phyloP scores from a whole-genome alignment of 2,888 invertebrate species.

The Limnephilus rhombicus region DNA sequence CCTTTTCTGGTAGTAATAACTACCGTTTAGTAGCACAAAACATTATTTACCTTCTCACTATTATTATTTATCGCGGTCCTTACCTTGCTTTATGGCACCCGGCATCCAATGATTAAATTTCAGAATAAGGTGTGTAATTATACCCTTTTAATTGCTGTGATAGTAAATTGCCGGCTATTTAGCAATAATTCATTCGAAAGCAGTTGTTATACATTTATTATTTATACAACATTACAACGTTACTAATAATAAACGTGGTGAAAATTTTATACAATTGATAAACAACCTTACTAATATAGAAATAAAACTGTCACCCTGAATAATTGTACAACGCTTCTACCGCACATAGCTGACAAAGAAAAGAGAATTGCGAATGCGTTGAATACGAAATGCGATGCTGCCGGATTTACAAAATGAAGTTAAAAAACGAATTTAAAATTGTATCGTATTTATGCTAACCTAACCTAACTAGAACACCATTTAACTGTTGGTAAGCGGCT shows the following conservation, averaged over 20 bases:
- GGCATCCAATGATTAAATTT: constrained; percentile 4
- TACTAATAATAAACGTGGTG: background rate
- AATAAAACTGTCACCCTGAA: no score
- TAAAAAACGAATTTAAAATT: no score
- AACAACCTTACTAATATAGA: no score
- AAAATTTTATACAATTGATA: no score
- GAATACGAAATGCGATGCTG: no score
- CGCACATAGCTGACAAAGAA: no score
- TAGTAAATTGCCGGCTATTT: background rate
- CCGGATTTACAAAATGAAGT: no score
- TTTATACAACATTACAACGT: background rate
- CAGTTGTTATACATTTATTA: background rate
- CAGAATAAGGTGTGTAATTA: background rate
- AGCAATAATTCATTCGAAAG: background rate
- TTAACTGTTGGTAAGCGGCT: no score
- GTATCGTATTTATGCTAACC: no score
- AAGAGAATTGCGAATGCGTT: no score
- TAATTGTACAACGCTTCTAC: no score
- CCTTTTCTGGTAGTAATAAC: constrained; percentile 15
- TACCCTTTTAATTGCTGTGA: background rate
- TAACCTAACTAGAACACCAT: no score
- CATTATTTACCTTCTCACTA: background rate
- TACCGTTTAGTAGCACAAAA: constrained; percentile 17
- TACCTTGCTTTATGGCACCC: constrained; percentile 16
- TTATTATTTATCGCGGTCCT: constrained; percentile 38